Percentiles rank a stretch among this genome's conserved stretches.
These are phyloP conservation scores for Parambassis ranga DNA, from an alignment of 2,797 vertebrate species.

Conservation along the genomic window DNA sequence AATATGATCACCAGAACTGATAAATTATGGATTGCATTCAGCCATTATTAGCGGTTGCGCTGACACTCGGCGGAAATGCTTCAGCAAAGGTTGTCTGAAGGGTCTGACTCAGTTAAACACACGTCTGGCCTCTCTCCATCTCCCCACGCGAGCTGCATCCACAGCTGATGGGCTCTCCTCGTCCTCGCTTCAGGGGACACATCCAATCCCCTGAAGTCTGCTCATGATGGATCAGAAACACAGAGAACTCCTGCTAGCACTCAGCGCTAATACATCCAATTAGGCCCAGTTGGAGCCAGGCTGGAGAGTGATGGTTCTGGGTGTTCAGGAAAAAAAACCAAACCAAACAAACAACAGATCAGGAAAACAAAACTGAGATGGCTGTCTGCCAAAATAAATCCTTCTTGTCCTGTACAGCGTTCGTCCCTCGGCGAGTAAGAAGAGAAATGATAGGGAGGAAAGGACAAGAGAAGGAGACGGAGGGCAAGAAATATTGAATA, in stretches of 20 bases:
- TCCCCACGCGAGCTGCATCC: neutral
- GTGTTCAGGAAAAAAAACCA: neutral
- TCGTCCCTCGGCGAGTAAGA: constrained; percentile 18
- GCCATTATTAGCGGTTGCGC: constrained; percentile 20
- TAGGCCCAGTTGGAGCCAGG: constrained; percentile 44
- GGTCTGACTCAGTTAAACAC: constrained; percentile 15
- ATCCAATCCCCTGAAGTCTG: constrained; percentile 23
- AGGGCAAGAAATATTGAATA: neutral
- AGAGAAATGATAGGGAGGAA: constrained; percentile 2
- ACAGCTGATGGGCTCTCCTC: constrained; percentile 29
- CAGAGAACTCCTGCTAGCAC: constrained; percentile 40
- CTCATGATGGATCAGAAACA: constrained; percentile 50
- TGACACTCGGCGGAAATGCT: constrained; percentile 19
- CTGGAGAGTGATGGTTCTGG: constrained; percentile 22
- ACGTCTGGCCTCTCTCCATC: constrained; percentile 8
- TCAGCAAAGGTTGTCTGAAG: constrained; percentile 2
- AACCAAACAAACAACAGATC: neutral
- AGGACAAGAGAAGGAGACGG: neutral
- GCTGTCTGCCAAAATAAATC: constrained; percentile 29
- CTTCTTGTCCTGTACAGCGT: constrained; percentile 7
- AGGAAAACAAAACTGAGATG: constrained; percentile 28
- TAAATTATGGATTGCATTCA: constrained; percentile 48
- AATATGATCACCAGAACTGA: constrained; percentile 48
- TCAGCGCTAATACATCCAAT: constrained; percentile 58
- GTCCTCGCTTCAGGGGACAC: constrained; percentile 8